Evolutionary conservation across 2,797 vertebrate genomes (phyloP).

Genomic region (Todus mexicanus): DNA sequence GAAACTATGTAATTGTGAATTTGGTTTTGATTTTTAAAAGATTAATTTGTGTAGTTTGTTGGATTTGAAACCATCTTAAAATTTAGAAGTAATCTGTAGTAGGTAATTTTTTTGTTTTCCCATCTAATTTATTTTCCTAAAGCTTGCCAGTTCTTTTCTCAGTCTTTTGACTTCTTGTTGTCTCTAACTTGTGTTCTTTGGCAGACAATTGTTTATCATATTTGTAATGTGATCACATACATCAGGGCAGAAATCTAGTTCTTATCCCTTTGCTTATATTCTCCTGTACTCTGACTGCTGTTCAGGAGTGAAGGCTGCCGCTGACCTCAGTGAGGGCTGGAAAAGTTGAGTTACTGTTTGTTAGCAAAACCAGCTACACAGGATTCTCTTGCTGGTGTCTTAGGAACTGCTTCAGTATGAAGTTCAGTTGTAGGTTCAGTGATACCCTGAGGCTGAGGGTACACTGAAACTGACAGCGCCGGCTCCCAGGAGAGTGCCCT

Average conservation of each 20-base stretch:
- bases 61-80: not conserved
- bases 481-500: not conserved
- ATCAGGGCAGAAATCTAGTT: constrained; percentile 38
- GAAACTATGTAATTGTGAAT: not conserved
- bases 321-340: not conserved
- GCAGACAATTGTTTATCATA: constrained; percentile 22
- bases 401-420: not conserved
- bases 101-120: not conserved
- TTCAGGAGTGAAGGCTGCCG: not conserved
- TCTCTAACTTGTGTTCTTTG: constrained; percentile 31
- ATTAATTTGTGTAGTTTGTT: not conserved
- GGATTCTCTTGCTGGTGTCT: not conserved
- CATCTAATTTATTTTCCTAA: not conserved
- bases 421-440: not conserved
- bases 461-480: rapidly evolving
- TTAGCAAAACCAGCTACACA: not conserved
- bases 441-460: not conserved
- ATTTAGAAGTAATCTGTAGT: not conserved
- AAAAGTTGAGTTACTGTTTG: not conserved
- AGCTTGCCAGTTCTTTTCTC: not conserved
- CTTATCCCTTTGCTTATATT: constrained; percentile 17
- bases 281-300: not conserved
- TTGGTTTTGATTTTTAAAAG: not conserved
- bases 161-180: not conserved
- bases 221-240: constrained; percentile 25